phyloP scores from a whole-genome alignment of 2,113 vertebrate genomes.

The Patagioenas fasciata region DNA sequence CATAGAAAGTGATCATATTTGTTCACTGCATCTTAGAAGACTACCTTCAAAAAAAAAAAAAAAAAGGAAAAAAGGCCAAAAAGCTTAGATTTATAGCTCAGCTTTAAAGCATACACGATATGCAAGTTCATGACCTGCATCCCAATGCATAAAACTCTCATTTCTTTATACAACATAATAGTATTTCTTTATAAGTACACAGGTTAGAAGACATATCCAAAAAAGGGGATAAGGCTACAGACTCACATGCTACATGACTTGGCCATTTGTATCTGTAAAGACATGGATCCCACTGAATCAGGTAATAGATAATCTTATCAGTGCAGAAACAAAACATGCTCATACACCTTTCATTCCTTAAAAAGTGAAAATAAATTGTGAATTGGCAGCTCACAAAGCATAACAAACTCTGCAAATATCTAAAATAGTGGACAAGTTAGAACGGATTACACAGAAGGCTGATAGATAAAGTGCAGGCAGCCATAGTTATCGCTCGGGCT shows the following conservation, averaged over 20 bases:
- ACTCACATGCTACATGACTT: neutral
- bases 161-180: neutral
- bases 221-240: neutral
- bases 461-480: neutral
- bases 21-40: neutral
- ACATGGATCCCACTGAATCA: rapidly evolving
- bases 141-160: neutral
- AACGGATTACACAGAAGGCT: neutral
- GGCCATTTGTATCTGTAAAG: neutral
- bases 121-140: neutral
- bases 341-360: neutral
- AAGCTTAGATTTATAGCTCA: neutral
- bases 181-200: neutral
- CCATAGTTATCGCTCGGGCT: neutral
- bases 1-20: neutral
- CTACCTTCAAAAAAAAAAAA: neutral
- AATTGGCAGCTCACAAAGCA: neutral
- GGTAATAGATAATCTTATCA: neutral
- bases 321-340: neutral
- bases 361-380: neutral
- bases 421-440: neutral
- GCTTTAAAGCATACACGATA: neutral
- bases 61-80: neutral
- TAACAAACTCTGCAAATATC: neutral
- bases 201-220: neutral